phyloP scores from a whole-genome alignment of 2,797 vertebrate species.

The Lates japonicus region DNA sequence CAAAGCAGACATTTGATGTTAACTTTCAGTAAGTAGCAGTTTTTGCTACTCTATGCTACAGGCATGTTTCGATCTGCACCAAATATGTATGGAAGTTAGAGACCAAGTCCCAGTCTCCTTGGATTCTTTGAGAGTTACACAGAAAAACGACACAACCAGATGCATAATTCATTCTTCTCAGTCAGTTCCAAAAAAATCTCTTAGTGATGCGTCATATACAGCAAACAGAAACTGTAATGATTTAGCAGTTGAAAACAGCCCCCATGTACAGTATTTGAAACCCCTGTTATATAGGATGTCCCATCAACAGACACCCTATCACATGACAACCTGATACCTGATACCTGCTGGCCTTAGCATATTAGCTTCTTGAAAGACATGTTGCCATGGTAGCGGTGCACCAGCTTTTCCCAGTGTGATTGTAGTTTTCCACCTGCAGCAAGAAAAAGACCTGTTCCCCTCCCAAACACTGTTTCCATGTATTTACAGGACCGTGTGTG shows the following conservation, averaged over 20 bases:
- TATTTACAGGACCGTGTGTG: constrained; percentile 63
- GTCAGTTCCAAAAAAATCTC: background rate
- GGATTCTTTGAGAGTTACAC: background rate
- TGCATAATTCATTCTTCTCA: background rate
- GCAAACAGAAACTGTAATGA: background rate
- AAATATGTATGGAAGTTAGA: background rate
- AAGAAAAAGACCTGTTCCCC: constrained; percentile 65
- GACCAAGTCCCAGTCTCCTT: background rate
- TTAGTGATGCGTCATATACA: background rate
- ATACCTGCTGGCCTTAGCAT: constrained; percentile 32
- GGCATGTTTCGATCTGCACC: background rate
- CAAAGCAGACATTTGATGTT: no score
- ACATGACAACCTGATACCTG: constrained; percentile 50
- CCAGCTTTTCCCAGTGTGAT: constrained; percentile 53
- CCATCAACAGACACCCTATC: constrained; percentile 27
- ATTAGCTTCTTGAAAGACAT: constrained; percentile 67
- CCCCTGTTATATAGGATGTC: constrained; percentile 14
- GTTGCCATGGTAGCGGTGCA: constrained; percentile 64
- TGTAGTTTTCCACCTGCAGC: constrained; percentile 75
- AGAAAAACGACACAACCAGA: background rate
- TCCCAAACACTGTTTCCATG: constrained; percentile 73
- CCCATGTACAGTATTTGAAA: background rate
- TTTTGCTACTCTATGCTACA: background rate
- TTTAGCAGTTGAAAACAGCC: background rate
- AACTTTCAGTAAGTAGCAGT: background rate